These are phyloP conservation scores for Solenopsis fugax DNA, from an alignment of 1,140 invertebrate species.

Conservation along the genomic window DNA sequence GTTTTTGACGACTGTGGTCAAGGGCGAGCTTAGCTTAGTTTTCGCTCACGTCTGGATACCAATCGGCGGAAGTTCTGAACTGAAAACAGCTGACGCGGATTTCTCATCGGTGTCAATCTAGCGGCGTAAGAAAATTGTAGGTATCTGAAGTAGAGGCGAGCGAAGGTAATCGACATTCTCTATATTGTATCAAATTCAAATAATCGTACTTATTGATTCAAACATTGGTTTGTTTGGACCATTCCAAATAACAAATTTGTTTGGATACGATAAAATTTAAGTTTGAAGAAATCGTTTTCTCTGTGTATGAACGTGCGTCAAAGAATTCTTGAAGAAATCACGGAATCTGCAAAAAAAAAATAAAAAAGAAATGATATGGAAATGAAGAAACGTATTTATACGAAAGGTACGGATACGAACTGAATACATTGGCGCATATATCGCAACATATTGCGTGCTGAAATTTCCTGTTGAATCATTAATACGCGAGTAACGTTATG, in stretches of 20 bases:
- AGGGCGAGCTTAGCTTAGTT: neutral
- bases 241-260: no score
- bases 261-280: no score
- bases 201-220: no score
- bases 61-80: neutral
- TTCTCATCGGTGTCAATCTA: conserved; percentile 27
- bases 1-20: conserved; percentile 32
- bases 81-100: neutral
- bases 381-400: neutral
- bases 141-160: neutral
- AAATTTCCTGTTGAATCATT: conserved; percentile 7
- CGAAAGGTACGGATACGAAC: neutral
- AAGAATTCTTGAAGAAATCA: no score
- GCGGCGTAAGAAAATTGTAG: conserved; percentile 23
- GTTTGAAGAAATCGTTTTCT: no score
- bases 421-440: neutral
- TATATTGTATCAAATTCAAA: no score
- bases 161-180: conserved; percentile 51
- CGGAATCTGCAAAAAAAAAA: neutral
- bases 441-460: neutral
- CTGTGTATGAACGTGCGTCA: neutral
- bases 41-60: neutral
- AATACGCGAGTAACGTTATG: conserved; percentile 11
- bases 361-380: no score
- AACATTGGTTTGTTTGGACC: no score